Evolutionary conservation across 2,113 vertebrate species (phyloP).

Genomic region (Grus americana): DNA sequence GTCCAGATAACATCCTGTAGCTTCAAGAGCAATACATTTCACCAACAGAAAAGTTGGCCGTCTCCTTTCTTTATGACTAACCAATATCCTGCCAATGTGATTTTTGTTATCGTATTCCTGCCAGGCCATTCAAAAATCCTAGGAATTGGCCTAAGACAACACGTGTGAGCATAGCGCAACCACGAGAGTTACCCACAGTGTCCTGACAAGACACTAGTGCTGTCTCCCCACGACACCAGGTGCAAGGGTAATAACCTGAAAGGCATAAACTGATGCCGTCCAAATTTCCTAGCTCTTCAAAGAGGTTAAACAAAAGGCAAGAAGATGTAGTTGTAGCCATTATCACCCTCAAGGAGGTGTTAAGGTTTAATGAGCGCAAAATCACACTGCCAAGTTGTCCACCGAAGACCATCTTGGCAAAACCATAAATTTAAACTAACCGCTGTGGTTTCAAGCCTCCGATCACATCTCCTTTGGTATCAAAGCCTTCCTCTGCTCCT

Average conservation of each 20-base stretch:
- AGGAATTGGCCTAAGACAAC: neutral
- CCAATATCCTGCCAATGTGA: too few relatives aligned
- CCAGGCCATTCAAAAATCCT: neutral
- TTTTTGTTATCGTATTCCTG: neutral
- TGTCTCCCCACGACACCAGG: neutral
- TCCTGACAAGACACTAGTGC: neutral
- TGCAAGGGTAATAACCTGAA: neutral
- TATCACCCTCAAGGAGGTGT: neutral
- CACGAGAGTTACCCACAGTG: neutral
- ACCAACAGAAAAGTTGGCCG: neutral
- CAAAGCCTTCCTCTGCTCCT: neutral
- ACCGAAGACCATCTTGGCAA: neutral
- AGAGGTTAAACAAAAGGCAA: neutral
- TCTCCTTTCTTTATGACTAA: neutral
- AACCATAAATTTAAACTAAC: neutral
- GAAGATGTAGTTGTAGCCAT: neutral
- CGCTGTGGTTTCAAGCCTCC: neutral
- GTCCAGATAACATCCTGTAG: neutral
- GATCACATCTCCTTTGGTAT: neutral
- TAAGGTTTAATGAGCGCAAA: neutral
- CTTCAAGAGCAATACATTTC: neutral
- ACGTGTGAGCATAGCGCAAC: too few relatives aligned
- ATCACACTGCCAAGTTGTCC: neutral
- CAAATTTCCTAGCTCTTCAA: neutral
- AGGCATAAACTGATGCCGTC: neutral